Conservation (phyloP, 2,888 invertebrate genomes). For the Idaea straminata region DNA sequence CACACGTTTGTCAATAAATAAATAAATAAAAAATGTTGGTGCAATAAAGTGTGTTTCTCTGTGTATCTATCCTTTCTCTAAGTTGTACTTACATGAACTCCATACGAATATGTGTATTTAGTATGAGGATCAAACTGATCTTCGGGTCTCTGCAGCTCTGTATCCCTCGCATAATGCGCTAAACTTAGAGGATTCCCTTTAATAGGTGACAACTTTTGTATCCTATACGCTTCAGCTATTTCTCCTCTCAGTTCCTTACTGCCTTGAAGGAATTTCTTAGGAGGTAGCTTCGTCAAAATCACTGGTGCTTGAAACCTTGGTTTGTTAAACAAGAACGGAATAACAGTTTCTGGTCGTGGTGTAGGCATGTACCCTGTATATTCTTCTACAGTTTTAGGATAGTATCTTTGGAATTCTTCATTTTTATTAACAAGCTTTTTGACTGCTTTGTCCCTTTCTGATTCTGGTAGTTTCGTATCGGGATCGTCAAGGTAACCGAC, state of each 20-base stretch:
- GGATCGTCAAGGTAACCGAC: conserved; percentile 60
- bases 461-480: conserved; percentile 63
- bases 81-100: conserved; percentile 60
- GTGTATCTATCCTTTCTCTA: too few species aligned
- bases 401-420: conserved; percentile 24
- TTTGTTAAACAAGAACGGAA: conserved; percentile 8
- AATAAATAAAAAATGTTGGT: too few species aligned
- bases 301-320: conserved; percentile 11
- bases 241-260: conserved; percentile 8
- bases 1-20: too few species aligned
- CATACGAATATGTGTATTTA: conserved; percentile 57
- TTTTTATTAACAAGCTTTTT: conserved; percentile 31
- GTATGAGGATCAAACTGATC: conserved; percentile 46
- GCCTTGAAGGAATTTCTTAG: conserved; percentile 15
- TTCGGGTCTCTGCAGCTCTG: conserved; percentile 19
- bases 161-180: conserved; percentile 40
- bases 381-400: conserved; percentile 43
- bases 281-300: conserved; percentile 18
- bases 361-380: conserved; percentile 36
- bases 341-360: conserved; percentile 4
- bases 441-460: conserved; percentile 49
- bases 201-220: conserved; percentile 38
- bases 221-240: conserved; percentile 31
- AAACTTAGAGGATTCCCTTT: conserved; percentile 41
- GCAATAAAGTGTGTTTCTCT: too few species aligned